Evolutionary conservation across 2,797 vertebrate genomes (phyloP).

Genomic region (Peromyscus nudipes): DNA sequence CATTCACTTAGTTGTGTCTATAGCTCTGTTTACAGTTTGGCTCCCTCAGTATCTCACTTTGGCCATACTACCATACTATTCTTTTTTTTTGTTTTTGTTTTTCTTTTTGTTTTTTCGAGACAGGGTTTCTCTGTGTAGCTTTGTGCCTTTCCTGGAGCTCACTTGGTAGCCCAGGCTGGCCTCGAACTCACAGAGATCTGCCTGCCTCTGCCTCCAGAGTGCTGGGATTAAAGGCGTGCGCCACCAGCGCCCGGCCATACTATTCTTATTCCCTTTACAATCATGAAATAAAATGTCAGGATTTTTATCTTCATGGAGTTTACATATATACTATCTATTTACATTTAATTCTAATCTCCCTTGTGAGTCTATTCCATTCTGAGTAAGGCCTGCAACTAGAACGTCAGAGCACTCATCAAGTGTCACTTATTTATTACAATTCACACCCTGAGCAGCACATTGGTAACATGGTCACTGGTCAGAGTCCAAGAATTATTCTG

Average conservation of each 20-base stretch:
- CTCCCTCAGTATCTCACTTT: background rate
- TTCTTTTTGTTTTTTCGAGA: no score
- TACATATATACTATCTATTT: no score
- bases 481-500: background rate
- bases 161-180: no score
- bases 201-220: no score
- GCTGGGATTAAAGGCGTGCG: no score
- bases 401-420: background rate
- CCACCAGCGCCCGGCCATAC: no score
- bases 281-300: background rate
- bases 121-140: no score
- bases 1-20: background rate
- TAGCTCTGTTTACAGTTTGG: background rate
- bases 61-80: background rate
- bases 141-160: no score
- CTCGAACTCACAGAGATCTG: no score
- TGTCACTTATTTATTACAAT: background rate
- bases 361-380: background rate
- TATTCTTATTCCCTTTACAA: background rate
- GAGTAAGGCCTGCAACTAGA: background rate
- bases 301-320: background rate
- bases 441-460: background rate
- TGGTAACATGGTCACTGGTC: background rate
- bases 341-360: background rate
- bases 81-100: no score